These are phyloP conservation scores for Athalia rosae DNA, from an alignment of 2,888 invertebrate species.

Conservation along the genomic window DNA sequence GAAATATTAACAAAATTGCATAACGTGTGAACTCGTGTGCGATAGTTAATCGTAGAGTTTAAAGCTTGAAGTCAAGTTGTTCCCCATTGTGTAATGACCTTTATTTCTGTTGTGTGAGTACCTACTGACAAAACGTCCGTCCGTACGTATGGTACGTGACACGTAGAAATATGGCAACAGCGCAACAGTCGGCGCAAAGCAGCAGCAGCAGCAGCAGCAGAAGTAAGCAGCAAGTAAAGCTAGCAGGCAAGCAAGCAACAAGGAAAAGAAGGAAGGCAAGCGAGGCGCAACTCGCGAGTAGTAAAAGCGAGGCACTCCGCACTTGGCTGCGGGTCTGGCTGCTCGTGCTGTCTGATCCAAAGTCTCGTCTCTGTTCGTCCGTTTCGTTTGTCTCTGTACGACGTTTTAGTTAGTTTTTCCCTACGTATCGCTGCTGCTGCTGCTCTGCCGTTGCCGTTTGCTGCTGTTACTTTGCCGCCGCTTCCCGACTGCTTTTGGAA, in stretches of 20 bases:
- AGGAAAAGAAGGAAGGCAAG: background rate
- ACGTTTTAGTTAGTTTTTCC: background rate
- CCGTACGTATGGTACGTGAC: constrained; percentile 9
- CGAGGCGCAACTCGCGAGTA: constrained; percentile 37
- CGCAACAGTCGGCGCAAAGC: constrained; percentile 38
- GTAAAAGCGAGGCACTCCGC: constrained; percentile 42
- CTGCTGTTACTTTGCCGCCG: constrained; percentile 4
- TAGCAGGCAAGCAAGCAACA: no score
- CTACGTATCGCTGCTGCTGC: background rate
- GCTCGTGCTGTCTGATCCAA: constrained; percentile 19
- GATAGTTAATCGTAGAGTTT: background rate
- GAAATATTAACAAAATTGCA: background rate
- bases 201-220: background rate
- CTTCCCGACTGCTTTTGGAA: no score
- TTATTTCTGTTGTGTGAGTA: constrained; percentile 29
- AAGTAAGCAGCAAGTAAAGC: no score
- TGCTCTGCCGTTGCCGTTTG: background rate
- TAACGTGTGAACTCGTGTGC: background rate
- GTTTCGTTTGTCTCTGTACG: constrained; percentile 14
- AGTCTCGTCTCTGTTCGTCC: constrained; percentile 10
- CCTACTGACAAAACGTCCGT: constrained; percentile 5
- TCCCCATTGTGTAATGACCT: constrained; percentile 41
- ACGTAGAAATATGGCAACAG: constrained; percentile 40
- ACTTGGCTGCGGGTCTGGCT: constrained; percentile 38
- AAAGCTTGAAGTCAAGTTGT: constrained; percentile 27